phyloP scores from a whole-genome alignment of 2,113 vertebrate genomes.

The Rhodinocichla rosea region DNA sequence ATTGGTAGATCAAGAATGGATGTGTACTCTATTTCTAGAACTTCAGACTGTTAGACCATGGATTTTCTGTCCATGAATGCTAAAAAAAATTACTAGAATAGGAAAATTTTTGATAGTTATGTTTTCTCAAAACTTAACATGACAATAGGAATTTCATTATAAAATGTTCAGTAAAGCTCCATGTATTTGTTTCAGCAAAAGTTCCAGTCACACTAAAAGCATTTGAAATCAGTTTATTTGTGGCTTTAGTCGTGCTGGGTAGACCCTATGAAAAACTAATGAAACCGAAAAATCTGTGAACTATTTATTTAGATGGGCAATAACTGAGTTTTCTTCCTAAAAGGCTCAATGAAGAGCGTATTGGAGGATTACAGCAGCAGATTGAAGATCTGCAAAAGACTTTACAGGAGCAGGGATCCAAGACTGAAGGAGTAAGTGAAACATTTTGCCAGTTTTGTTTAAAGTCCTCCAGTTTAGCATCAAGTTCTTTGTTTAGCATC shows the following conservation, averaged over 20 bases:
- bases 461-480: neutral
- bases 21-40: neutral
- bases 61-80: neutral
- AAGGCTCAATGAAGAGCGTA: constrained; percentile 83
- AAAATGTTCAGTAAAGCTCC: neutral
- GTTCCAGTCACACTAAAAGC: neutral
- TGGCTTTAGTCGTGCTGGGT: neutral
- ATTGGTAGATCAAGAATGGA: neutral
- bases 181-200: neutral
- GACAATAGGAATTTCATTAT: neutral
- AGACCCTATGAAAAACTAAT: neutral
- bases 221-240: neutral
- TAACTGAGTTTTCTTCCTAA: neutral
- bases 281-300: neutral
- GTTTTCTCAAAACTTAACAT: neutral
- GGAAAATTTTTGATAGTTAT: neutral
- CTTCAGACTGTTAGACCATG: neutral
- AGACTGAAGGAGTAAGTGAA: constrained; percentile 87
- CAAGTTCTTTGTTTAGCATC: neutral
- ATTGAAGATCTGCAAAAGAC: constrained; percentile 93
- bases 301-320: neutral
- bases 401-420: constrained; percentile 89
- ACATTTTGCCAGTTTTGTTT: neutral
- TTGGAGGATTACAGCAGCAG: constrained; percentile 89
- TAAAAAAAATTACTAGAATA: neutral